Conservation (phyloP, 2,797 vertebrate species). For the Oceanodroma leucorhoa region DNA sequence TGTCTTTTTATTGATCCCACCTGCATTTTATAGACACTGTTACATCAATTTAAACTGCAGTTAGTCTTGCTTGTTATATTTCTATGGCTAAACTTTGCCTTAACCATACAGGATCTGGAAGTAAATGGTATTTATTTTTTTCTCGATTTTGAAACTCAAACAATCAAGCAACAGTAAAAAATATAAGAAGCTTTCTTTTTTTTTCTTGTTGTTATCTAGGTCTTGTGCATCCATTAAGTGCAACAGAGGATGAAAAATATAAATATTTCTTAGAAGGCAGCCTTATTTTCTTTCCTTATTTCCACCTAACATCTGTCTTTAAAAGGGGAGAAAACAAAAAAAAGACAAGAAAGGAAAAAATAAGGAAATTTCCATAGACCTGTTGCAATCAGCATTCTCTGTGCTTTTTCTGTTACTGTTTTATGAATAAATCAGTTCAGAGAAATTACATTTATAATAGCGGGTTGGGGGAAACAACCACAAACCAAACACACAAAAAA, state of each 20-base stretch:
- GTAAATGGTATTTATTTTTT: neutral
- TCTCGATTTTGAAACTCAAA: neutral
- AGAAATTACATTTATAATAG: slow-evolving; percentile 64
- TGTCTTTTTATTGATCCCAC: neutral
- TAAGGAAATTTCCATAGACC: neutral
- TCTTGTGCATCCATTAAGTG: neutral
- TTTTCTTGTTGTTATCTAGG: neutral
- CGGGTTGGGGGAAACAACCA: neutral
- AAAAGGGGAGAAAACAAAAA: neutral
- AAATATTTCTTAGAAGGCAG: neutral
- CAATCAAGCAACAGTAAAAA: neutral
- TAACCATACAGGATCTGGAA: neutral
- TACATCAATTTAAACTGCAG: neutral
- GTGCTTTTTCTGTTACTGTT: slow-evolving; percentile 23
- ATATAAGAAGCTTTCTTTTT: neutral
- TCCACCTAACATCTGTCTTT: neutral
- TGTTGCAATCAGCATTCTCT: slow-evolving; percentile 33
- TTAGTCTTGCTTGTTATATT: neutral
- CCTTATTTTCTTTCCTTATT: neutral
- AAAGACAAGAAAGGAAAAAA: neutral
- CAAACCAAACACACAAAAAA: neutral
- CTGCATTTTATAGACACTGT: neutral
- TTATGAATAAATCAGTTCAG: slow-evolving; percentile 57
- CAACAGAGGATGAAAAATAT: neutral
- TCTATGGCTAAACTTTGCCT: neutral